Conservation (phyloP, 2,888 invertebrate genomes). For the Girardia tigrina region DNA sequence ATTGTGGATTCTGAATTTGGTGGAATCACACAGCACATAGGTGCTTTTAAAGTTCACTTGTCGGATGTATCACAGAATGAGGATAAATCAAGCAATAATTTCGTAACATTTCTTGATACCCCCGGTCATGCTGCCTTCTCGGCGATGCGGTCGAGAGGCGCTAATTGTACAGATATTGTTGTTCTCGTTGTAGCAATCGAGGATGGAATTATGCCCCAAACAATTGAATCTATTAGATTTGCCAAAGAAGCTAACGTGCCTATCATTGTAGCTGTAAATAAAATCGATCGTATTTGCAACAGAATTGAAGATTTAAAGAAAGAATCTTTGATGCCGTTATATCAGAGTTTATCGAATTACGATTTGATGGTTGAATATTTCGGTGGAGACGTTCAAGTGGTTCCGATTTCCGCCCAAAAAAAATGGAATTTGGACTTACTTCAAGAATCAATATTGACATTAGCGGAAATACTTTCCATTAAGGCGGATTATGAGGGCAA, state of each 20-base stretch:
- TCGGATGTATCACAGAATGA: background rate
- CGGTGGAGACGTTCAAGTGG: constrained; percentile 79
- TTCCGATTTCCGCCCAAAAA: constrained; percentile 69
- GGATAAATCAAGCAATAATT: background rate
- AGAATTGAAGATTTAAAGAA: background rate
- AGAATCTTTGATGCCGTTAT: constrained; percentile 59
- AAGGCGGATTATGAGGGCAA: constrained; percentile 67
- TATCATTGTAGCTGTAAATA: constrained; percentile 89
- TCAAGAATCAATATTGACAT: constrained; percentile 64
- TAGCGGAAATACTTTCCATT: constrained; percentile 68
- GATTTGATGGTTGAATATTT: constrained; percentile 70
- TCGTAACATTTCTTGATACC: constrained; percentile 83
- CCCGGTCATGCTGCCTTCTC: constrained; percentile 95
- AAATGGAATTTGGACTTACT: constrained; percentile 64
- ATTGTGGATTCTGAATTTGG: constrained; percentile 85
- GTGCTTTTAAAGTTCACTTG: constrained; percentile 64
- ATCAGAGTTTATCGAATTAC: constrained; percentile 62
- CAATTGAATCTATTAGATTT: constrained; percentile 73
- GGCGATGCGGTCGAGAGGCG: constrained; percentile 84
- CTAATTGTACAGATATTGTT: constrained; percentile 80
- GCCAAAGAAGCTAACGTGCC: constrained; percentile 71
- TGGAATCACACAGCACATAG: constrained; percentile 96
- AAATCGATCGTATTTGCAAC: constrained; percentile 65
- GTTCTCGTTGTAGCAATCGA: constrained; percentile 83
- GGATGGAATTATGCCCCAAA: constrained; percentile 97